Evolutionary conservation across 1,140 invertebrate genomes (phyloP).

Genomic region (Caenorhabditis remanei): DNA sequence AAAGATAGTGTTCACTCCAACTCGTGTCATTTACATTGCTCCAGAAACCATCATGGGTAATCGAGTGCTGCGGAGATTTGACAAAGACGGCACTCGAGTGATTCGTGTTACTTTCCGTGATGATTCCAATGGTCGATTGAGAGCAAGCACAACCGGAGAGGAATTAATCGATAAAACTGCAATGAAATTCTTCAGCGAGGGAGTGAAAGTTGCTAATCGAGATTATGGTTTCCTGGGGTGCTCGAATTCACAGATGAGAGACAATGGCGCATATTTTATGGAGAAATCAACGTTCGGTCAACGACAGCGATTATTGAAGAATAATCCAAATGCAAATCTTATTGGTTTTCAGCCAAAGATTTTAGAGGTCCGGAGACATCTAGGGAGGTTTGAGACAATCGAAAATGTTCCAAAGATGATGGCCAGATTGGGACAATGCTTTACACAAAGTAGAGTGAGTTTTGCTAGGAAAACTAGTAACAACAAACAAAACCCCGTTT

Average conservation of each 20-base stretch:
- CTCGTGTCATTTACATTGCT: conserved; percentile 67
- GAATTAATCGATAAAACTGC: conserved; percentile 19
- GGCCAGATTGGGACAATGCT: conserved; percentile 75
- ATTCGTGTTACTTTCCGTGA: conserved; percentile 68
- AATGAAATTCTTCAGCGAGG: not conserved
- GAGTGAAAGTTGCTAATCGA: conserved; percentile 27
- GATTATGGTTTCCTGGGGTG: conserved; percentile 70
- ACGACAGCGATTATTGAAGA: not conserved
- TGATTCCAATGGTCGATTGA: conserved; percentile 56
- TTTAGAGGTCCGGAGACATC: conserved; percentile 35
- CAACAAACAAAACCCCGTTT: not conserved
- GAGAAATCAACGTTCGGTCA: not conserved
- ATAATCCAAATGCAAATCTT: not conserved
- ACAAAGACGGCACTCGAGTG: conserved; percentile 48
- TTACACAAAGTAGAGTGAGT: conserved; percentile 69
- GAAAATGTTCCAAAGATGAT: conserved; percentile 75
- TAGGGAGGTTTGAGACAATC: conserved; percentile 59
- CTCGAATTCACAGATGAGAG: conserved; percentile 76
- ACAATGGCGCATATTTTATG: conserved; percentile 76
- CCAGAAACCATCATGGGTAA: conserved; percentile 71
- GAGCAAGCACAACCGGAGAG: conserved; percentile 1
- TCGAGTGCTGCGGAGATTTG: conserved; percentile 70
- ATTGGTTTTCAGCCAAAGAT: conserved; percentile 10
- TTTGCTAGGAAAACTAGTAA: not conserved
- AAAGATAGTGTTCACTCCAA: conserved; percentile 70